These are phyloP conservation scores for Orussus abietinus DNA, from an alignment of 1,140 invertebrate genomes.

Conservation along the genomic window DNA sequence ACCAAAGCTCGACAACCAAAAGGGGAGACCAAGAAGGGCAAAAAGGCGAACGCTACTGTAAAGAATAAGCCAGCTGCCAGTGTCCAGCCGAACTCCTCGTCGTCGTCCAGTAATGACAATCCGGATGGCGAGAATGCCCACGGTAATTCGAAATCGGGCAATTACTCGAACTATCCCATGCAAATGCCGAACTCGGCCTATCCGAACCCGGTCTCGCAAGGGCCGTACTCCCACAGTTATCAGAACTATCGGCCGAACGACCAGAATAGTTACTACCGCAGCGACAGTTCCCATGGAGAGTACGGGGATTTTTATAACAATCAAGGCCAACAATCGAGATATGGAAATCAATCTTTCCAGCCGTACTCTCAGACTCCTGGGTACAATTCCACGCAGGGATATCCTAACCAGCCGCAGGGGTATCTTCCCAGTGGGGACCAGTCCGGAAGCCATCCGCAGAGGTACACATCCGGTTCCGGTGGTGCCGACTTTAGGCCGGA, in stretches of 20 bases:
- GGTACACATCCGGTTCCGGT: conserved; percentile 21
- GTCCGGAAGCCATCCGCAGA: conserved; percentile 27
- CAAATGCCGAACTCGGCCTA: conserved; percentile 30
- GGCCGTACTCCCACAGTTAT: conserved; percentile 28
- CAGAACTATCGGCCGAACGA: conserved; percentile 41
- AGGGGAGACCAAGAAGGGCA: conserved; percentile 46
- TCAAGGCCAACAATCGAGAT: conserved; percentile 35
- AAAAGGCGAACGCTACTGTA: conserved; percentile 38
- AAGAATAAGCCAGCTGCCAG: conserved; percentile 65
- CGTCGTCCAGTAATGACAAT: conserved; percentile 30
- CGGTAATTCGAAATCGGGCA: conserved; percentile 18
- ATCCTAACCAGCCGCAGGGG: conserved; percentile 31
- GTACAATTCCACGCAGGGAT: conserved; percentile 30
- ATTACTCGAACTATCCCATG: conserved; percentile 25
- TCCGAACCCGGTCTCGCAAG: conserved; percentile 8
- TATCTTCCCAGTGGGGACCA: conserved; percentile 33
- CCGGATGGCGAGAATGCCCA: conserved; percentile 22
- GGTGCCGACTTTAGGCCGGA: conserved; percentile 26
- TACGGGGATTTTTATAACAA: conserved; percentile 46
- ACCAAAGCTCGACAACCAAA: conserved; percentile 44
- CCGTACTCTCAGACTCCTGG: conserved; percentile 34
- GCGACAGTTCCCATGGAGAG: conserved; percentile 31
- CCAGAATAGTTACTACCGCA: conserved; percentile 39
- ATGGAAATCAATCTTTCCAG: conserved; percentile 38
- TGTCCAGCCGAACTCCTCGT: conserved; percentile 60